phyloP scores from a whole-genome alignment of 1,140 invertebrate species.

The Leptinotarsa defecta region DNA sequence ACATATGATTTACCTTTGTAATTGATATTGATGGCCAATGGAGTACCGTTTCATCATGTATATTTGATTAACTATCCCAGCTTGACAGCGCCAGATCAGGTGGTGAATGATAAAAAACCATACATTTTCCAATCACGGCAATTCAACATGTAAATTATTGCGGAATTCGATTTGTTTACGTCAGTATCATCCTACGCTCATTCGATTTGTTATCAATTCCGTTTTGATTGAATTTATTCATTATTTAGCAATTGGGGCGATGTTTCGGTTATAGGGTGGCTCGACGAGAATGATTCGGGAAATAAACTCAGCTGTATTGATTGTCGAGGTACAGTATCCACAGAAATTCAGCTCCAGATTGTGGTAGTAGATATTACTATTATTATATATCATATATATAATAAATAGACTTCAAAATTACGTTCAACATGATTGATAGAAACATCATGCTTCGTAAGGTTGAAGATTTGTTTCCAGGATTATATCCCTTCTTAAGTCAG shows the following conservation, averaged over 20 bases:
- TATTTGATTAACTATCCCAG: slow-evolving; percentile 31
- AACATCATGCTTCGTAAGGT: too few species aligned
- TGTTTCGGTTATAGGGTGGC: background rate
- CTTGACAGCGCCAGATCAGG: slow-evolving; percentile 29
- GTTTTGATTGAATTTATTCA: slow-evolving; percentile 1
- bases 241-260: background rate
- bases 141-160: slow-evolving; percentile 6
- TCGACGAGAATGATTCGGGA: too few species aligned
- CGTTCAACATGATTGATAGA: too few species aligned
- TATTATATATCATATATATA: too few species aligned
- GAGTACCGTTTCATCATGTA: slow-evolving; percentile 18
- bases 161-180: background rate
- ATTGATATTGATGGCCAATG: slow-evolving; percentile 27
- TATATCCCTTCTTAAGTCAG: too few species aligned
- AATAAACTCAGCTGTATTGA: too few species aligned
- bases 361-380: too few species aligned
- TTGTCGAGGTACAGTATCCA: too few species aligned
- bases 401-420: too few species aligned
- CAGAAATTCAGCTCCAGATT: too few species aligned
- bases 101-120: slow-evolving; percentile 12
- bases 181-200: background rate
- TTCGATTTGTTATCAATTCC: background rate
- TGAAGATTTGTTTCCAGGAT: too few species aligned
- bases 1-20: slow-evolving; percentile 19
- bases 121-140: background rate